Evolutionary conservation across 2,113 vertebrate genomes (phyloP), one percentile per base, ranked within the genome.

Genomic region (Brachyhypopomus occidentalis): DNA sequence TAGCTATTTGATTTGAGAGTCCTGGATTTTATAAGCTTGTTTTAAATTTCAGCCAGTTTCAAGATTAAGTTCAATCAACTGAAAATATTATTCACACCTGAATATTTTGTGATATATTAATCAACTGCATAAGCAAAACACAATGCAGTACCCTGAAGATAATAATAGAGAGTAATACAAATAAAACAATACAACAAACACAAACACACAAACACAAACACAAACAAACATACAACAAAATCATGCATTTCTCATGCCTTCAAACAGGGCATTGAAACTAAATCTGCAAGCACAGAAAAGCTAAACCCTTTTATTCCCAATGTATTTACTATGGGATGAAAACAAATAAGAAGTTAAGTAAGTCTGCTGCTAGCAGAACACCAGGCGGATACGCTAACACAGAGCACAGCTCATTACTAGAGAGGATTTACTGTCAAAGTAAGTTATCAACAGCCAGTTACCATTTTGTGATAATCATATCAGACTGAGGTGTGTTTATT

Each of bases 51-150:
- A 71, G n/a, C 41, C 59, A 64, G 17, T 27, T 70, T 56, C 45
- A 77, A 55, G 38, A 58, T 78, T 67, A 66, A n/a, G 30, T 67
- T 78, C 45, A 69, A 58, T 55, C 30, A 69, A 58, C 64, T 58
- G 64, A 55, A n/a, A 78, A 20, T 48, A 52, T 52, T 19, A 38
- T 56, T 78, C 30, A 70, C 27, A 38, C 11, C 16, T 25, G 63
- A 58, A 56, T 36, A 14, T 58, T 69, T 52, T 56, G 63, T 12
- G 17, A 23, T 48, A 77, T 66, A 66, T 30, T 52, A 48, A 16
- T 48, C 41, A 64, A 30, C 52, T 66, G 41, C 41, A 34, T 4
- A 20, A 34, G 45, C 5, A 1, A 36, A 36, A 67, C 14, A 20
- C 30, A 36, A 34, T 36, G 30, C 34, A 45, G 25, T 1, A 3